Evolutionary conservation across 2,797 vertebrate genomes (phyloP), one percentile per base, ranked within the genome.

Genomic region (Bovichtus variegatus): DNA sequence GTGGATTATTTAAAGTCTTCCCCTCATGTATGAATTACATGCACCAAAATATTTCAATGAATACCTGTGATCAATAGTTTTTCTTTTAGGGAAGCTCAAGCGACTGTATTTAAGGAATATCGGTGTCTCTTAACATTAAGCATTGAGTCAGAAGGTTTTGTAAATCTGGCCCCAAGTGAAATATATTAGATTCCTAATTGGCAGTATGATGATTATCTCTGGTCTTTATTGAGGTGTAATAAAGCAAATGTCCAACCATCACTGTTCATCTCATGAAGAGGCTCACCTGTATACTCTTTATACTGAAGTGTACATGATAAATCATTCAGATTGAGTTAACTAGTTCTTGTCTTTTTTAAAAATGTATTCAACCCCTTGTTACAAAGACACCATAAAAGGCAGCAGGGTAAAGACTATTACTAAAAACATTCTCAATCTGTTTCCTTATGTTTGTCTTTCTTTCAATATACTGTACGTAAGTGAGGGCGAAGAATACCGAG

Each of bases 281-380:
- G 58, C 46, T 53, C 40, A 63, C 16, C 54, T 89, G 31, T 77
- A 44, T 77, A 74, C 62, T 86, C 77, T 81, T 78, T 72, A 58
- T 76, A 78, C 44, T 76, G 3, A 62, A 65, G 74, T 74, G 31
- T 82, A 76, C 72, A 60, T n/a, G 62, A 87, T 79, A 63, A 84
- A 80, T 76, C 60, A 46, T 71, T 61, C 15, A 46, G 4, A 62
- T 68, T 78, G 13, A 63, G 13, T 50, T 51, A 2, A 70, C 36
- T 72, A 57, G 9, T 51, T 59, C 16, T 55, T 63, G 50, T 63
- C 13, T 62, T 72, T 69, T 71, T 16, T 38, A n/a, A n/a, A n/a
- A n/a, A n/a, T 53, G 49, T 47, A 21, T 68, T 47, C 27, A 63
- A 74, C n/a, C 16, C 21, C 43, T 34, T 75, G 13, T 59, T 69